These are phyloP conservation scores for Dendrocopos noguchii DNA, from an alignment of 2,113 vertebrate species.

Conservation along the genomic window DNA sequence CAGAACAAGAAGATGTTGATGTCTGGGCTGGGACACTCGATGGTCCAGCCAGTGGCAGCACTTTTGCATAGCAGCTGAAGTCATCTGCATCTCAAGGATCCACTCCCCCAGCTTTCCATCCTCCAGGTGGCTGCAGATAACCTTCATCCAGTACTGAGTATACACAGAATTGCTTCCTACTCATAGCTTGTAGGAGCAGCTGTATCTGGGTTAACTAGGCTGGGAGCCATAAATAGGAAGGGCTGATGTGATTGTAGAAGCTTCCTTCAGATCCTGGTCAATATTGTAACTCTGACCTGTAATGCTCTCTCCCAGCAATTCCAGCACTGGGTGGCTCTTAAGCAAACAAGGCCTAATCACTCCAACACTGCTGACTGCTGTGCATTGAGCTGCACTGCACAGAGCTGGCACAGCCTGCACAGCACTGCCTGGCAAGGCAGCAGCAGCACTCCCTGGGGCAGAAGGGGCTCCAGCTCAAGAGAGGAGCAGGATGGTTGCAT, in stretches of 20 bases:
- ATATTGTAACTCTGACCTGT: slow-evolving; percentile 56
- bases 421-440: slow-evolving; percentile 42
- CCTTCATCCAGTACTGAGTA: background rate
- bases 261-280: slow-evolving; percentile 56
- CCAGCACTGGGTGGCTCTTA: slow-evolving; percentile 75
- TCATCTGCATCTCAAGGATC: background rate
- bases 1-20: background rate
- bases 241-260: background rate
- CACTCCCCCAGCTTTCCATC: background rate
- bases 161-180: background rate
- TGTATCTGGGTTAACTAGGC: background rate
- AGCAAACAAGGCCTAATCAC: slow-evolving; percentile 65
- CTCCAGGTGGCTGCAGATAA: background rate
- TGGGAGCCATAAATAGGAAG: slow-evolving; percentile 24
- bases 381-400: slow-evolving; percentile 44
- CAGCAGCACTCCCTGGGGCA: background rate
- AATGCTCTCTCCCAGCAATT: slow-evolving; percentile 64
- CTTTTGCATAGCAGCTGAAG: background rate
- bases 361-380: slow-evolving; percentile 67
- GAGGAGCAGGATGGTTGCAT: background rate
- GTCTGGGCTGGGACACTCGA: background rate
- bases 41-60: background rate
- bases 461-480: background rate
- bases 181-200: background rate
- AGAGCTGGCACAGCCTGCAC: slow-evolving; percentile 10